Percentiles rank a stretch among this genome's conserved stretches.
Evolutionary conservation across 2,113 vertebrate genomes (phyloP).

Genomic region (Garra rufa): DNA sequence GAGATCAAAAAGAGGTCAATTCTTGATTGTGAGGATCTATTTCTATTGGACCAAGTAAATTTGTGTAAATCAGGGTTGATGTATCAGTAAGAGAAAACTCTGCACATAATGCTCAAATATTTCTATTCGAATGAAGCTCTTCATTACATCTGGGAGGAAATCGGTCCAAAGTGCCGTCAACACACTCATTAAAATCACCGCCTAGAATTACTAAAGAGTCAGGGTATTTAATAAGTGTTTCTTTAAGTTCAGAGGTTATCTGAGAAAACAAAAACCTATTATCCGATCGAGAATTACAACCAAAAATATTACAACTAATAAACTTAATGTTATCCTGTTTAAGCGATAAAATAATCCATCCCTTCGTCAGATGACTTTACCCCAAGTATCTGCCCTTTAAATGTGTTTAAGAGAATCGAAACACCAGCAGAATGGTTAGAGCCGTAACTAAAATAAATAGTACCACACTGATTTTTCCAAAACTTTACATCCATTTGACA

Average conservation of each 20-base stretch:
- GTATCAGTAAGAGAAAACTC: conserved; percentile 6
- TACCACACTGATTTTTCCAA: neutral
- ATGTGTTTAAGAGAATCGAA: neutral
- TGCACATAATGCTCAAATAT: neutral
- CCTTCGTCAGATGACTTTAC: neutral
- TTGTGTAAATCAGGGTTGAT: conserved; percentile 1
- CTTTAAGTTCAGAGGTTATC: too few relatives aligned
- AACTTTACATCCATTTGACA: neutral
- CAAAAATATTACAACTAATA: neutral
- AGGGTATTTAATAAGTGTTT: too few relatives aligned
- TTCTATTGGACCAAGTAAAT: conserved; percentile 9
- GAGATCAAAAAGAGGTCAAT: conserved; percentile 28
- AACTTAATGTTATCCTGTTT: neutral
- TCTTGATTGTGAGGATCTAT: neutral
- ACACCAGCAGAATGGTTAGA: neutral
- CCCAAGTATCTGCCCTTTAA: neutral
- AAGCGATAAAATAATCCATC: neutral
- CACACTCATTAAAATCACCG: too few relatives aligned
- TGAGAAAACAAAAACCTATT: too few relatives aligned
- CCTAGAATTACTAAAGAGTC: too few relatives aligned
- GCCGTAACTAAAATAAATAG: neutral
- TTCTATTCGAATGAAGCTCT: neutral
- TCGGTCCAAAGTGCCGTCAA: neutral
- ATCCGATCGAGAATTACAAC: too few relatives aligned
- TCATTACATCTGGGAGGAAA: neutral